phyloP scores from a whole-genome alignment of 1,140 invertebrate genomes.

The Triops cancriformis region DNA sequence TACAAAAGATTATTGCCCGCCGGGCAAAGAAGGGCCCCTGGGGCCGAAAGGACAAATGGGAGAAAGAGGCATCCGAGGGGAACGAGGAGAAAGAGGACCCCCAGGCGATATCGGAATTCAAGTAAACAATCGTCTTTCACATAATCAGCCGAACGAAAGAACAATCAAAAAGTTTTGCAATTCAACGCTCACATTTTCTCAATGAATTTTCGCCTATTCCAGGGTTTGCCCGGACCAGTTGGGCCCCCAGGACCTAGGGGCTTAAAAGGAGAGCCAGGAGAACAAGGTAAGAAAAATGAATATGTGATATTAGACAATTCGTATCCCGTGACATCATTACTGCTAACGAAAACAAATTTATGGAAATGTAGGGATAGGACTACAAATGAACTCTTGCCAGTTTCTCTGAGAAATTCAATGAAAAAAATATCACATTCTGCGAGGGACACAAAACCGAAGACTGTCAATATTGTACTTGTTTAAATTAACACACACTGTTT shows the following conservation, averaged over 20 bases:
- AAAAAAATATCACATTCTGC: no score
- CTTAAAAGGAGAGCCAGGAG: constrained; percentile 35
- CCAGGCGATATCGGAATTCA: constrained; percentile 32
- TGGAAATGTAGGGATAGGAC: background rate
- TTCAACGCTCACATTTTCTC: background rate
- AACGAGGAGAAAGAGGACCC: constrained; percentile 30
- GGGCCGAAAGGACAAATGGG: constrained; percentile 34
- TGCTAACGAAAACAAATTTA: background rate
- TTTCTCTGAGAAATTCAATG: no score
- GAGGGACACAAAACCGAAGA: no score
- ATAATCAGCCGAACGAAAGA: background rate
- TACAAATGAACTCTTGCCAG: background rate
- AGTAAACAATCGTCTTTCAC: constrained; percentile 24
- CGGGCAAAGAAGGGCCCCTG: constrained; percentile 31
- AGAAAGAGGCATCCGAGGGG: constrained; percentile 33
- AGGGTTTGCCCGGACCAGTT: constrained; percentile 31
- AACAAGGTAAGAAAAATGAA: constrained; percentile 17
- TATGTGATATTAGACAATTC: background rate
- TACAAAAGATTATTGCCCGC: constrained; percentile 36
- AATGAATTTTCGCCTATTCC: background rate
- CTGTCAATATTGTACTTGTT: no score
- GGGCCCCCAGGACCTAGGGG: constrained; percentile 36
- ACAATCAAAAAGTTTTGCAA: background rate
- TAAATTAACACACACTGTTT: no score
- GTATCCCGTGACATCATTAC: background rate